phyloP scores from a whole-genome alignment of 1,140 invertebrate genomes.

The Stegodyphus dumicola region DNA sequence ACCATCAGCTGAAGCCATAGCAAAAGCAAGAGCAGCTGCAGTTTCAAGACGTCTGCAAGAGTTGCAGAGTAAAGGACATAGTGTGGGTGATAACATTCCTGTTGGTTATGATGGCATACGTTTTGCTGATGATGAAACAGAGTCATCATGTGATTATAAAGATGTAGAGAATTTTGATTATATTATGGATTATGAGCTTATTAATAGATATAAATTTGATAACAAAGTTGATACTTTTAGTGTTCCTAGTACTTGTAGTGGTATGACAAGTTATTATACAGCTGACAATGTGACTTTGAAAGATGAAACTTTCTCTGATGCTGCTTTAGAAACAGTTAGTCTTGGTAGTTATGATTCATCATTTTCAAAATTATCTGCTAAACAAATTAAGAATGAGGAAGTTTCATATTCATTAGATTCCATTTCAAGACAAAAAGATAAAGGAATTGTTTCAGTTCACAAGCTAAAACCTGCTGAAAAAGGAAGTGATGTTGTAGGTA shows the following conservation, averaged over 20 bases:
- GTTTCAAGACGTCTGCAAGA: conserved; percentile 23
- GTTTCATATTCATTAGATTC: background rate
- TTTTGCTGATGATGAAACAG: conserved; percentile 58
- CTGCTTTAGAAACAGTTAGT: conserved; percentile 33
- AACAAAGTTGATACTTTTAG: conserved; percentile 51
- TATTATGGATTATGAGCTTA: conserved; percentile 48
- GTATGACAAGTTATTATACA: conserved; percentile 54
- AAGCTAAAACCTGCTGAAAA: background rate
- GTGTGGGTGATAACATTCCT: conserved; percentile 48
- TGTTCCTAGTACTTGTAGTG: conserved; percentile 48
- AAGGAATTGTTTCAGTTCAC: background rate
- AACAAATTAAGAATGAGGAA: background rate
- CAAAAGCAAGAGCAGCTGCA: conserved; percentile 40
- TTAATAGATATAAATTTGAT: conserved; percentile 44
- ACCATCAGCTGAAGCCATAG: conserved; percentile 48
- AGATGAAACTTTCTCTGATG: conserved; percentile 55
- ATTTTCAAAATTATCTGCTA: background rate
- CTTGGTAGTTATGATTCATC: conserved; percentile 23
- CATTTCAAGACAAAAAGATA: background rate
- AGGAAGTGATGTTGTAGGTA: background rate
- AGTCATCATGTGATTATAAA: conserved; percentile 56
- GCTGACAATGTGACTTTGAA: conserved; percentile 53
- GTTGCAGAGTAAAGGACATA: background rate
- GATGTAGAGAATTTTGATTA: conserved; percentile 52
- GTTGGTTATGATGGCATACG: conserved; percentile 46